Evolutionary conservation across 2,113 vertebrate genomes (phyloP).

Genomic region (Trachemys scripta): DNA sequence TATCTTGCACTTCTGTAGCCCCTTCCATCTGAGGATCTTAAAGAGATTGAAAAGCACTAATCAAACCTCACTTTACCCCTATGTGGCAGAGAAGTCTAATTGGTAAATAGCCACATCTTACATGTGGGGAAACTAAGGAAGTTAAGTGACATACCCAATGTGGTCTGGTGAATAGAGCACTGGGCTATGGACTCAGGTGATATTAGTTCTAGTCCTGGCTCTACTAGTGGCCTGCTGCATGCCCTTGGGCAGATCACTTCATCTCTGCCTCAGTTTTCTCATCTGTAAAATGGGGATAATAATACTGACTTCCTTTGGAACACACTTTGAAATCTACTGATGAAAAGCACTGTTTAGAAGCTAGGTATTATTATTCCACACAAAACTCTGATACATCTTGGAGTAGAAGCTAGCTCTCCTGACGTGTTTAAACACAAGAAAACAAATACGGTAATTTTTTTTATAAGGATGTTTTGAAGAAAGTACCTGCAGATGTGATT

Average conservation of each 20-base stretch:
- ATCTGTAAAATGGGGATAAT: accelerated
- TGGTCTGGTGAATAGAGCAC: background rate
- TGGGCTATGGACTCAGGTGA: background rate
- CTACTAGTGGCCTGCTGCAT: background rate
- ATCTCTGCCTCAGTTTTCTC: background rate
- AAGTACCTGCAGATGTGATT: accelerated
- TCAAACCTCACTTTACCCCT: background rate
- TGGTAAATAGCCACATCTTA: background rate
- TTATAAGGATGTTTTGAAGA: background rate
- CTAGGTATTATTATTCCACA: background rate
- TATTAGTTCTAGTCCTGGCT: background rate
- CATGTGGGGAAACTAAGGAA: background rate
- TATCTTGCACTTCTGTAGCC: background rate
- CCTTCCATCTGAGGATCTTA: background rate
- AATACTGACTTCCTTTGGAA: background rate
- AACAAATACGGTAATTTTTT: accelerated
- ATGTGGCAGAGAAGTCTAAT: background rate
- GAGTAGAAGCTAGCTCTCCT: background rate
- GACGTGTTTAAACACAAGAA: background rate
- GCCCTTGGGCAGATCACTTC: background rate
- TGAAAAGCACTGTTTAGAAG: background rate
- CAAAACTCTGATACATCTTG: background rate
- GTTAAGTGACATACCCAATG: background rate
- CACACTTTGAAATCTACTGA: background rate
- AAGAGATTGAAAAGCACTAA: background rate